These are phyloP conservation scores for Felis chaus DNA, from an alignment of 2,113 vertebrate genomes.

Conservation along the genomic window DNA sequence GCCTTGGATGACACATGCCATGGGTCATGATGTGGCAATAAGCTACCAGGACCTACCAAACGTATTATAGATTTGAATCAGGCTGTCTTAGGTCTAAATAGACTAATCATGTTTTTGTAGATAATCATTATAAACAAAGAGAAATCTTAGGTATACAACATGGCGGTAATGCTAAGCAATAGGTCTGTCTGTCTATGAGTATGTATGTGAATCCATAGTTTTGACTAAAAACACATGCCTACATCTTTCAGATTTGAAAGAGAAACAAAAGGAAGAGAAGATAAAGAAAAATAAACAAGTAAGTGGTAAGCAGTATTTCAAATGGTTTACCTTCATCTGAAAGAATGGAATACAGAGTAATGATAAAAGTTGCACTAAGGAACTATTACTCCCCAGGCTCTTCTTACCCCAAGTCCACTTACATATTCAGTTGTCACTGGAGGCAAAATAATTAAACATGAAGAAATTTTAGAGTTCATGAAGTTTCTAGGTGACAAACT, in stretches of 20 bases:
- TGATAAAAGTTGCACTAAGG: background rate
- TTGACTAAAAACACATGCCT: background rate
- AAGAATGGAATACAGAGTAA: background rate
- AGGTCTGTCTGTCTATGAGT: background rate
- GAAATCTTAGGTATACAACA: background rate
- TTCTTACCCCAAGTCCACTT: background rate
- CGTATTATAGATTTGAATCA: background rate
- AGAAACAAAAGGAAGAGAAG: background rate
- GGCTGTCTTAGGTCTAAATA: background rate
- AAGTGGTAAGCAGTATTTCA: background rate
- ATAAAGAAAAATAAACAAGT: background rate
- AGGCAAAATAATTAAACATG: background rate
- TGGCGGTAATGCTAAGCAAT: background rate
- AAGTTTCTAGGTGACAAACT: background rate
- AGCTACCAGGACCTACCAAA: background rate
- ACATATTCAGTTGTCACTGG: background rate
- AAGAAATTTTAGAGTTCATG: background rate
- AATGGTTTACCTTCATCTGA: background rate
- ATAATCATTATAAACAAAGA: constrained; percentile 7
- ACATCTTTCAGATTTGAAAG: background rate
- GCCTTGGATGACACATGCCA: background rate
- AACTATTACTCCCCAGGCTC: background rate
- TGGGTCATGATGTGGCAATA: background rate
- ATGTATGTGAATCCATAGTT: background rate
- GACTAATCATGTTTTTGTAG: background rate